These are phyloP conservation scores for Sarcophaga subvicina DNA, from an alignment of 2,888 invertebrate genomes.

Conservation along the genomic window DNA sequence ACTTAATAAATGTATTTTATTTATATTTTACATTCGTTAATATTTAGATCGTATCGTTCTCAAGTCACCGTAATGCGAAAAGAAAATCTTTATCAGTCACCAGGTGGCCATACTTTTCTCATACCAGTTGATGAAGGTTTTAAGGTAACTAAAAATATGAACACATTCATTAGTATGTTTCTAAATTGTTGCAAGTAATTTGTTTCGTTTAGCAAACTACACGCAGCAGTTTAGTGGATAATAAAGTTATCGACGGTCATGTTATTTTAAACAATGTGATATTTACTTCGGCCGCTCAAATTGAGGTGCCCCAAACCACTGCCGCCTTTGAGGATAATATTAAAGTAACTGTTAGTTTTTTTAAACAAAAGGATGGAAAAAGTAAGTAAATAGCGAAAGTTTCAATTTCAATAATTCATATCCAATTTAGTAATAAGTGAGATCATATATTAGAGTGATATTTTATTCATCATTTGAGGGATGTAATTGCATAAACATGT, in stretches of 20 bases:
- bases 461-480: too few species aligned
- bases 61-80: constrained; percentile 88
- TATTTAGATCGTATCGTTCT: constrained; percentile 87
- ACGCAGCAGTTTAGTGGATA: constrained; percentile 89
- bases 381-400: constrained; percentile 82
- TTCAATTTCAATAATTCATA: background rate
- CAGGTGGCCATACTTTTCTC: constrained; percentile 93
- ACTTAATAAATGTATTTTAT: background rate
- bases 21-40: constrained; percentile 16
- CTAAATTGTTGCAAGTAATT: background rate
- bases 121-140: constrained; percentile 95
- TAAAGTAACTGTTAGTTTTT: constrained; percentile 91
- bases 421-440: too few species aligned
- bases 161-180: background rate
- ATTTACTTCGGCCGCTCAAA: constrained; percentile 91
- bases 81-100: constrained; percentile 88
- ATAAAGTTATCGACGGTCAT: constrained; percentile 94
- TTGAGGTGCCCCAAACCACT: constrained; percentile 89
- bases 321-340: constrained; percentile 92
- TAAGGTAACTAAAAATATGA: constrained; percentile 84
- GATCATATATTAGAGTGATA: too few species aligned
- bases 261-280: constrained; percentile 93
- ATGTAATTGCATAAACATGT: too few species aligned
- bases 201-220: constrained; percentile 84
- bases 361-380: constrained; percentile 87